Evolutionary conservation across 2,888 invertebrate genomes (phyloP).

Genomic region (Limnephilus rhombicus): DNA sequence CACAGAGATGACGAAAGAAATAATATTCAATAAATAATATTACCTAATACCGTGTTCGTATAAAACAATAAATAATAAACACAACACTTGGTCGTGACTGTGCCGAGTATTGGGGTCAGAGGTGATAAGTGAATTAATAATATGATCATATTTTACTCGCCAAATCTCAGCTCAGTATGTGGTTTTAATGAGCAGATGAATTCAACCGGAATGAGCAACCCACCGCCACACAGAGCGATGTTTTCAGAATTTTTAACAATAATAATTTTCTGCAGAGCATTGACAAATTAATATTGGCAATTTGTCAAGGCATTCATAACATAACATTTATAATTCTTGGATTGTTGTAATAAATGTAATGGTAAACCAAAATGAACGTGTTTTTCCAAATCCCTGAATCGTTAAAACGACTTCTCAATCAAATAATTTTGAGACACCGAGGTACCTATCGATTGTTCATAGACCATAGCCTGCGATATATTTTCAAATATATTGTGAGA

Average conservation of each 20-base stretch:
- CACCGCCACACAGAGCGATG: background rate
- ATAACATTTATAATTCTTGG: no score
- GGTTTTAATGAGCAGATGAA: constrained; percentile 36
- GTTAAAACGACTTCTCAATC: background rate
- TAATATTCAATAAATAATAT: constrained; percentile 57
- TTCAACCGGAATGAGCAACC: background rate
- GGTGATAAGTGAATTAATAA: constrained; percentile 63
- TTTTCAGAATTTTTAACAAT: background rate
- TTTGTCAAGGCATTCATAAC: background rate
- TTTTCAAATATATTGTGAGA: background rate
- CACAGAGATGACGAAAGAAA: constrained; percentile 52
- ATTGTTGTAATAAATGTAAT: no score
- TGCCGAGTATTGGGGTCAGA: constrained; percentile 56
- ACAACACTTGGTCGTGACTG: constrained; percentile 58
- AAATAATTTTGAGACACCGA: background rate
- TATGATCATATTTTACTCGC: constrained; percentile 17
- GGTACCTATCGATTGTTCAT: background rate
- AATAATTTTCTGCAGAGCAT: background rate
- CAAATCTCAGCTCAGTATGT: constrained; percentile 29
- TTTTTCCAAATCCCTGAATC: background rate
- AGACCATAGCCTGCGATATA: background rate
- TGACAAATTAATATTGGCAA: background rate
- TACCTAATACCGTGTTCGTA: constrained; percentile 42
- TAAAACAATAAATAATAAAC: constrained; percentile 50
- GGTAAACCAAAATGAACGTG: background rate